These are phyloP conservation scores for Spatulosminthurus flaviceps DNA, from an alignment of 2,888 invertebrate genomes.

Conservation along the genomic window DNA sequence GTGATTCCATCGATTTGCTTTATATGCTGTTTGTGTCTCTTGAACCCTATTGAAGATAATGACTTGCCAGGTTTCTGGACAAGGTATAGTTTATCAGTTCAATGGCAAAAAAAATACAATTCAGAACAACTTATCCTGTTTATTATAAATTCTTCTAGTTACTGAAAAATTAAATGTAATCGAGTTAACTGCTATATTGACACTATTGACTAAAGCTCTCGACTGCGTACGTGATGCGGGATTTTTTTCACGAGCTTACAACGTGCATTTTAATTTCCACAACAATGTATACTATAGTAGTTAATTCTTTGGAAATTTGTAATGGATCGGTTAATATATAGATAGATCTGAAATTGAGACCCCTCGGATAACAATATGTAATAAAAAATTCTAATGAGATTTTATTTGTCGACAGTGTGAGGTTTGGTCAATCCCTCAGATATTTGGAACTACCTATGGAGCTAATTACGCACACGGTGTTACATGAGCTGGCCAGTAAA, in stretches of 20 bases:
- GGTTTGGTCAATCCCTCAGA: slow-evolving; percentile 86
- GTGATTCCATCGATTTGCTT: too few species aligned
- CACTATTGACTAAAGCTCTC: not conserved
- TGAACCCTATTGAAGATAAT: not conserved
- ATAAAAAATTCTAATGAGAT: not conserved
- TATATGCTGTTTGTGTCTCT: too few species aligned
- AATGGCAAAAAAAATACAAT: too few species aligned
- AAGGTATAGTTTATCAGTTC: not conserved
- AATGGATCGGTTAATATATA: not conserved
- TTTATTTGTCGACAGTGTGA: slow-evolving; percentile 70
- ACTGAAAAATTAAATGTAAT: not conserved
- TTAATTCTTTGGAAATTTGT: too few species aligned
- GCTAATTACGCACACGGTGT: slow-evolving; percentile 92
- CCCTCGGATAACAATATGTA: too few species aligned
- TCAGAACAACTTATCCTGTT: not conserved
- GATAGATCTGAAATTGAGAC: too few species aligned
- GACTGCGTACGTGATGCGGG: not conserved
- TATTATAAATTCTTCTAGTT: not conserved
- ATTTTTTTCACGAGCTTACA: not conserved
- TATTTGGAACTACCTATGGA: slow-evolving; percentile 96
- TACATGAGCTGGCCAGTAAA: slow-evolving; percentile 95
- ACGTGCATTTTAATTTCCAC: not conserved
- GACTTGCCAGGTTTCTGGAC: slow-evolving; percentile 1
- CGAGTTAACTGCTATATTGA: not conserved
- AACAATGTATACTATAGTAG: too few species aligned